These are phyloP conservation scores for Apodemus agrarius DNA, from an alignment of 2,797 vertebrate species.

Conservation along the genomic window DNA sequence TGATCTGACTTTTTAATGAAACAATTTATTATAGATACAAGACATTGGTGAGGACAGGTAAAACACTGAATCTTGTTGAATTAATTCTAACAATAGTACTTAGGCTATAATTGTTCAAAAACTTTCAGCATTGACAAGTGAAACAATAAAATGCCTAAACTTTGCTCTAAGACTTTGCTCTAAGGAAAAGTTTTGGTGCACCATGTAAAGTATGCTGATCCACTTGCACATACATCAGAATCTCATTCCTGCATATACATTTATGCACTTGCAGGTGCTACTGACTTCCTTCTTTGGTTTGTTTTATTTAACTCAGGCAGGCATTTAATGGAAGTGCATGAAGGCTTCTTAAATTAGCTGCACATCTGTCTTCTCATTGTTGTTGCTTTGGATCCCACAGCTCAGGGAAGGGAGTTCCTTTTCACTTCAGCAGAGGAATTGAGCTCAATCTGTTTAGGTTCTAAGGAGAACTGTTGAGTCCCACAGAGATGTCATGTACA, in stretches of 20 bases:
- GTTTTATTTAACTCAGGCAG: background rate
- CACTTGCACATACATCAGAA: background rate
- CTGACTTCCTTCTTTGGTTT: background rate
- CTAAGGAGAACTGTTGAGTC: background rate
- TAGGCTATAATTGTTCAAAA: background rate
- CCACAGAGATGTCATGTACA: background rate
- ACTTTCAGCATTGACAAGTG: background rate
- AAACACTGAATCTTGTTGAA: background rate
- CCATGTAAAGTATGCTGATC: background rate
- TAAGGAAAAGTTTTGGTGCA: background rate
- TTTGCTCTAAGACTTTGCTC: slow-evolving; percentile 40
- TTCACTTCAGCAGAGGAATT: background rate
- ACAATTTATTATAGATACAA: background rate
- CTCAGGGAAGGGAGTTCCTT: background rate
- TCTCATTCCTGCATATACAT: background rate
- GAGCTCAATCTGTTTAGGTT: background rate
- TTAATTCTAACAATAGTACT: background rate
- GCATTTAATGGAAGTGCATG: background rate
- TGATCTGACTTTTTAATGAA: background rate
- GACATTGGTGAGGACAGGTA: background rate
- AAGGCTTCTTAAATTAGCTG: background rate
- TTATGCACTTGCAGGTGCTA: background rate
- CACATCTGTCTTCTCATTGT: background rate
- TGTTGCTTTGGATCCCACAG: background rate
- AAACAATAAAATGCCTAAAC: slow-evolving; percentile 26